Evolutionary conservation across 2,888 invertebrate genomes (phyloP), one percentile per base, ranked within the genome.

Genomic region (Sinodicranocentrus sp.): DNA sequence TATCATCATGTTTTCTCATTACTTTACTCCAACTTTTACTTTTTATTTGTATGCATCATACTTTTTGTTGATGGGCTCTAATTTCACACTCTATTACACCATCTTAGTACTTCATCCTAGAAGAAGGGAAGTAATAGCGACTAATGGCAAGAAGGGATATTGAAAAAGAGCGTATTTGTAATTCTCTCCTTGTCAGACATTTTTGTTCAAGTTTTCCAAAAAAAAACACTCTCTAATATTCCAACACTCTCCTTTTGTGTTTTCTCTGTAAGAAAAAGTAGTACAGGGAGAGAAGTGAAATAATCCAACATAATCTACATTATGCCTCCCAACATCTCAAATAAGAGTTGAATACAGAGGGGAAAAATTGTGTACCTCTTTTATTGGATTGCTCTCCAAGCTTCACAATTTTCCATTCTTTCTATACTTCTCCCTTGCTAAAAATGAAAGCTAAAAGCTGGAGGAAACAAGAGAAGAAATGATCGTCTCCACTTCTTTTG

Each of bases 231-330:
- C 33, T 6, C 33, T 33, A 3, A 6, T 10, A 33, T 10, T 33
- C 33, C 3, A 3, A 6, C 33, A 33, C 33, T 33, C 33, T 6
- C 33, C 10, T 10, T 6, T 8, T 57, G 21, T 57, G 13, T 54
- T 61, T n/a, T 65, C 26, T 75, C 65, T n/a, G n/a, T n/a, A n/a
- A n/a, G n/a, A 54, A 39, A 17, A 75, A 75, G 68, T 68, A 65
- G 48, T 67, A 75, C 70, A 76, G 61, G 25, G 54, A 70, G 17
- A 28, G 15, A 48, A 61, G 61, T 17, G 26, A 59, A 65, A 75
- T 82, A 82, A 82, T 82, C 82, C 82, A 73, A 72, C 68, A 68
- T 82, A 82, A 82, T 82, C 82, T 70, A 82, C 75, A 82, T 63
- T 65, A 76, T 70, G 59, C 61, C 63, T 75, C 70, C 57, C 70